Conservation (phyloP, 2,113 vertebrate genomes). For the Varanus komodoensis region DNA sequence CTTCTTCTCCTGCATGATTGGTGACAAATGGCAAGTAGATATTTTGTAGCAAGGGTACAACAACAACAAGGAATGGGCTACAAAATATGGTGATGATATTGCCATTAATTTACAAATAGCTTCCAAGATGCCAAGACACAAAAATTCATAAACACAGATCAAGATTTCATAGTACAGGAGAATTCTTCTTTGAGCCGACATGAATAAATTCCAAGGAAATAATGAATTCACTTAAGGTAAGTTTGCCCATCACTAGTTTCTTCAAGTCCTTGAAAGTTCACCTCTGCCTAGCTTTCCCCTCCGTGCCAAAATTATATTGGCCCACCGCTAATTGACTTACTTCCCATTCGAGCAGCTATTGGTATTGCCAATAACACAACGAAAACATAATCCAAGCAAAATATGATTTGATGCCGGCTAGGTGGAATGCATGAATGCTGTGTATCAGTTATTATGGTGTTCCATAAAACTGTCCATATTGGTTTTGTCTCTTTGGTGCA, state of each 20-base stretch:
- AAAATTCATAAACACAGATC: too few species aligned
- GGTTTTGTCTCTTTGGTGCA: background rate
- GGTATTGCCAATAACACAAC: background rate
- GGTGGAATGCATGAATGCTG: background rate
- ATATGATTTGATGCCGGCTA: slow-evolving; percentile 12
- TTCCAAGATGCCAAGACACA: too few species aligned
- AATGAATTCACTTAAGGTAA: too few species aligned
- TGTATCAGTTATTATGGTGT: background rate
- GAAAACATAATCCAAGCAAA: background rate
- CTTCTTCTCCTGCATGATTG: too few species aligned
- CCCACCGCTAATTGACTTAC: background rate
- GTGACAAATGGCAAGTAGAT: too few species aligned
- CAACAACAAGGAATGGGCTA: too few species aligned
- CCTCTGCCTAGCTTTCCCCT: background rate
- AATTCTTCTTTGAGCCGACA: too few species aligned
- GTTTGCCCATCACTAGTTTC: background rate
- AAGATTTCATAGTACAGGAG: too few species aligned
- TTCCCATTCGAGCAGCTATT: background rate
- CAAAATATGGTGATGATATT: too few species aligned
- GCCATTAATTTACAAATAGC: too few species aligned
- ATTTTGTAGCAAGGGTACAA: too few species aligned
- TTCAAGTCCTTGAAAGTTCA: background rate
- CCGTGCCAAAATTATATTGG: background rate
- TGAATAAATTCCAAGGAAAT: too few species aligned
- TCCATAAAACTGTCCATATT: background rate